Base-by-base conservation (phyloP, 2,797 vertebrate genomes). In the Sebastes iracundus region DNA sequence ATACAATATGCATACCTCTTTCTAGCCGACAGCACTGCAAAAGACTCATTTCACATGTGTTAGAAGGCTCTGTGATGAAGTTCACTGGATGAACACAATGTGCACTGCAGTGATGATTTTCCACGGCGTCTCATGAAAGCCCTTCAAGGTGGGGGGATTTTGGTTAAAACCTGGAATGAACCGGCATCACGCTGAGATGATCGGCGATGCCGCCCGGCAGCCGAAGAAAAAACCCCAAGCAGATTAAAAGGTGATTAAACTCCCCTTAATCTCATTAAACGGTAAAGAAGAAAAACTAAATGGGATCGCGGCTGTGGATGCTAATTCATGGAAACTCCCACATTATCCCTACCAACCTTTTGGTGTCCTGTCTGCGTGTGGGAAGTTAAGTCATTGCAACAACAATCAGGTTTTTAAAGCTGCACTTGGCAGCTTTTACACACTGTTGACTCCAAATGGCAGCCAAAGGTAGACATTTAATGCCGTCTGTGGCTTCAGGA, bases 241-340 rank as follows among this genome's bases (percentile, higher is more conserved):
- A 87, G 79, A 86, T 91, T 88, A 88, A 87, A 77, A 88, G 72
- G 79, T 85, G 82, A 88, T 90, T 92, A 87, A 80, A 70, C 60
- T 55, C 63, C 66, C 22, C 59, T 70, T 92, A 88, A 93, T 90
- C 90, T 87, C 67, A 89, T 91, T 87, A 89, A 84, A 72, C 58
- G 49, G 74, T 79, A 83, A 79, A 70, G 72, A 84, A 89, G 77
- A 35, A 38, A 80, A 81, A 71, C 79, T 87, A 79, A 86, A 85
- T 81, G 35, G 75, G 79, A 90, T 85, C 79, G 75, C 49, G 53
- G 66, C 76, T 64, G 42, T 75, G 59, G 62, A 62, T 71, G 76
- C 79, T 61, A 77, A 84, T 79, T 84, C 75, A 59, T 46, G 42
- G 60, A 70, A 82, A 87, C 84, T 80, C 82, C 82, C 38, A 81